Conservation (phyloP, 2,113 vertebrate species). For the Grammomys surdaster region DNA sequence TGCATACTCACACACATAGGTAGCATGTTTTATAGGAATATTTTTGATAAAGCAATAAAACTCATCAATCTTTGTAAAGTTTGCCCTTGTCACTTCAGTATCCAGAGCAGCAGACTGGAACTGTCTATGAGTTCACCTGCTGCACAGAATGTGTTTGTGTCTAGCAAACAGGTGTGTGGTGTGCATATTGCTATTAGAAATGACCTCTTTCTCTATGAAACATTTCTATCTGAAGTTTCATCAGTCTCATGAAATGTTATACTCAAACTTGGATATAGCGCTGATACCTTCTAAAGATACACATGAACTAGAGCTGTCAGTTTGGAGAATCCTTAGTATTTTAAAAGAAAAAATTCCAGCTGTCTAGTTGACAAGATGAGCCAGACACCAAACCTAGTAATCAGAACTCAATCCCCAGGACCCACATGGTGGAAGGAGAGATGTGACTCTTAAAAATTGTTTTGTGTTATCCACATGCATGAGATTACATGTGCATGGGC, state of each 20-base stretch:
- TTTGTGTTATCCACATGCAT: neutral
- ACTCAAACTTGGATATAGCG: neutral
- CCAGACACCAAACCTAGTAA: neutral
- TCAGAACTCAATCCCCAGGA: neutral
- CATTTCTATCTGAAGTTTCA: neutral
- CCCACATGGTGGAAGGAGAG: neutral
- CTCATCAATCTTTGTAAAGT: neutral
- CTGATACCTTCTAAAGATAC: neutral
- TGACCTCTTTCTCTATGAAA: neutral
- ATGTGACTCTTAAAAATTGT: neutral
- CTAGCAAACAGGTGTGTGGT: neutral
- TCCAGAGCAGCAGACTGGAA: neutral
- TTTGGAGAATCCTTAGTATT: neutral
- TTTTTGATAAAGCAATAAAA: neutral
- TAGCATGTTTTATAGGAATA: neutral
- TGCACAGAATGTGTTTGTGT: neutral
- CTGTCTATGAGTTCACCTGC: accelerated
- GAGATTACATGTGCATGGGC: neutral
- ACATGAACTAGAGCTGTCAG: neutral
- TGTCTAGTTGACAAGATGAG: neutral
- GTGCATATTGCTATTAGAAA: neutral
- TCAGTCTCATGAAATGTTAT: neutral
- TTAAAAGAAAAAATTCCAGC: neutral
- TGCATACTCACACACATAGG: neutral
- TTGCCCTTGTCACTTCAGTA: neutral